These are phyloP conservation scores for Episyrphus balteatus DNA, from an alignment of 1,140 invertebrate genomes.

Conservation along the genomic window DNA sequence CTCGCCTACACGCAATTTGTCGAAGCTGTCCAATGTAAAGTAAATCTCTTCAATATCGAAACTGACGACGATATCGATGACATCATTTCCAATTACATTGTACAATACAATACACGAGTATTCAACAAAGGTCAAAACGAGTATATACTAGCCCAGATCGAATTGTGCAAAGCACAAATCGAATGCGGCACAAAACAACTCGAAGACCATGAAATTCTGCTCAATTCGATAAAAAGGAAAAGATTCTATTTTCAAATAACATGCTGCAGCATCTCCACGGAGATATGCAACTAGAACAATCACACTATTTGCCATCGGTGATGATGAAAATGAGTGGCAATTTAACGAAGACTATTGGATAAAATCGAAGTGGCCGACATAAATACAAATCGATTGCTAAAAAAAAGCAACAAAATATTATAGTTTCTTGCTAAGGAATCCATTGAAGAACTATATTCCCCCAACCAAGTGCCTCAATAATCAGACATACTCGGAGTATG, in stretches of 20 bases:
- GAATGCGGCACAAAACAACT: conserved; percentile 16
- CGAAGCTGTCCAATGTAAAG: conserved; percentile 20
- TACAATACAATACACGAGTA: conserved; percentile 23
- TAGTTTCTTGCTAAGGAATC: conserved; percentile 24
- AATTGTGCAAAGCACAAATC: conserved; percentile 18
- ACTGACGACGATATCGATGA: conserved; percentile 16
- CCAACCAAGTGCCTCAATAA: conserved; percentile 17
- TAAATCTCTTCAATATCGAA: conserved; percentile 21
- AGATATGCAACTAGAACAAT: conserved; percentile 17
- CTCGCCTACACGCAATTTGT: conserved; percentile 17
- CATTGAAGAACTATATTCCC: conserved; percentile 22
- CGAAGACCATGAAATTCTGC: conserved; percentile 23
- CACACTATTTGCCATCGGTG: too few relatives aligned
- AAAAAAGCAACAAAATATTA: conserved; percentile 21
- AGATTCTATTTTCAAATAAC: conserved; percentile 28
- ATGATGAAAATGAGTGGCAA: conserved; percentile 17
- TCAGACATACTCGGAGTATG: conserved; percentile 22
- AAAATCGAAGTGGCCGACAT: conserved; percentile 19
- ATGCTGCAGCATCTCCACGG: conserved; percentile 23
- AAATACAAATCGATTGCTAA: conserved; percentile 15
- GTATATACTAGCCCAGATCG: conserved; percentile 22
- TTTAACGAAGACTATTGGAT: conserved; percentile 21
- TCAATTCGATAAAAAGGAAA: conserved; percentile 30
- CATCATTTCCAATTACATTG: conserved; percentile 24
- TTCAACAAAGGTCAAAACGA: conserved; percentile 23